Percentiles rank a stretch among this genome's conserved stretches.
Evolutionary conservation across 2,113 vertebrate species (phyloP).

Genomic region (Corydoras maculifer): DNA sequence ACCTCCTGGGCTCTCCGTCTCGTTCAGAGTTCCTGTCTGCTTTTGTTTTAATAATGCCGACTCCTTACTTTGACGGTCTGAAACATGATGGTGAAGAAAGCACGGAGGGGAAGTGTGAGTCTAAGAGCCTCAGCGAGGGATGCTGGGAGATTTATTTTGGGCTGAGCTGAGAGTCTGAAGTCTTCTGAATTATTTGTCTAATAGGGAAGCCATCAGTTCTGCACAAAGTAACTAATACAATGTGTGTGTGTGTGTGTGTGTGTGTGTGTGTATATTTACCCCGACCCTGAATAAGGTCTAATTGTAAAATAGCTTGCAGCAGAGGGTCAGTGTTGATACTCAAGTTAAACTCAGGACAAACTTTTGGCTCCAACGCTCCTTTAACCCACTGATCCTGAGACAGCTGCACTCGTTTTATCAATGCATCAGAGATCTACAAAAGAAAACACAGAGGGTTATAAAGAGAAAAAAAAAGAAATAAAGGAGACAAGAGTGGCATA

Average conservation of each 20-base stretch:
- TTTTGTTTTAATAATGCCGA: constrained; percentile 59
- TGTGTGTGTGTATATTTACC: constrained; percentile 60
- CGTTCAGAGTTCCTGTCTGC: constrained; percentile 57
- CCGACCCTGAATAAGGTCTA: constrained; percentile 96
- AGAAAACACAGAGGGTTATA: not conserved
- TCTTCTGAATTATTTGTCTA: no score
- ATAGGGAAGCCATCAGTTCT: no score
- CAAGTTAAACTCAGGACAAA: constrained; percentile 89
- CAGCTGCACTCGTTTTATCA: constrained; percentile 87
- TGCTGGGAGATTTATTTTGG: constrained; percentile 14
- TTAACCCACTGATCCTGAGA: constrained; percentile 98
- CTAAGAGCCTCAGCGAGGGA: constrained; percentile 37
- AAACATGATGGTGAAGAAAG: constrained; percentile 54
- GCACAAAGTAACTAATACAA: no score
- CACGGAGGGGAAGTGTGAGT: constrained; percentile 27
- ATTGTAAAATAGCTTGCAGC: constrained; percentile 87
- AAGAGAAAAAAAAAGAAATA: not conserved
- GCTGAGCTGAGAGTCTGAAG: not conserved
- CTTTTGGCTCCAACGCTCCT: constrained; percentile 92
- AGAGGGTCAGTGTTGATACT: constrained; percentile 85
- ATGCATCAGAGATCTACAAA: constrained; percentile 85
- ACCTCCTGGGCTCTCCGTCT: constrained; percentile 63
- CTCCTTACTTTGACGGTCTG: constrained; percentile 69
- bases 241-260: constrained; percentile 7
- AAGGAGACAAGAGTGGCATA: not conserved